A percentile compares a stretch with the other conserved stretches of the same genome.
Evolutionary conservation across 2,113 vertebrate genomes (phyloP).

Genomic region (Oryzias curvinotus): DNA sequence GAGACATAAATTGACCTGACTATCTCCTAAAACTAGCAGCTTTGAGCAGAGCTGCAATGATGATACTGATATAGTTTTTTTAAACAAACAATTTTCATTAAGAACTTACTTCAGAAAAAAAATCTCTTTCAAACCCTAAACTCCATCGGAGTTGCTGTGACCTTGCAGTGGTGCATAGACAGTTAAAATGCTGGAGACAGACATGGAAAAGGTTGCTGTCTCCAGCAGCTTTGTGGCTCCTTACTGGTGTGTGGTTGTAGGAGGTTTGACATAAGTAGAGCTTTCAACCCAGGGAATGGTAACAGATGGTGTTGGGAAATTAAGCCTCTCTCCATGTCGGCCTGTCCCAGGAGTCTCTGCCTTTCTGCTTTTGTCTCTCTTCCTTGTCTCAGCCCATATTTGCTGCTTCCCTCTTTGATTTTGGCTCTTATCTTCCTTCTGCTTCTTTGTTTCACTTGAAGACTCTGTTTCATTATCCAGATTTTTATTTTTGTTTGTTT

Average conservation of each 20-base stretch:
- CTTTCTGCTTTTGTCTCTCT: conserved; percentile 49
- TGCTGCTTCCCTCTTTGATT: conserved; percentile 23
- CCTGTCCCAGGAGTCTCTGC: conserved; percentile 72
- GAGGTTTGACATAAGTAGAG: conserved; percentile 83
- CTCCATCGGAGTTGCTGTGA: conserved; percentile 6
- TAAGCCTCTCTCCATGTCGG: conserved; percentile 79
- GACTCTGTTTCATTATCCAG: conserved; percentile 10
- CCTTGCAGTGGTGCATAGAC: background rate
- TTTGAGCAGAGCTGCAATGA: too few species aligned
- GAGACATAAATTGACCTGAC: too few species aligned
- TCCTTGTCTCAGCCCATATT: conserved; percentile 22
- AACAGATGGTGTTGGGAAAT: conserved; percentile 93
- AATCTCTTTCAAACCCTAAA: conserved; percentile 16
- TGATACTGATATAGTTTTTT: too few species aligned
- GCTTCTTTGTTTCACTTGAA: conserved; percentile 12
- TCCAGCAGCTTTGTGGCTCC: conserved; percentile 39
- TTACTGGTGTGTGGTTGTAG: conserved; percentile 66
- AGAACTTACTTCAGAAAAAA: conserved; percentile 6
- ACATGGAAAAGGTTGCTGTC: conserved; percentile 31
- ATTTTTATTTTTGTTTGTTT: conserved; percentile 6
- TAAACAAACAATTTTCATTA: too few species aligned
- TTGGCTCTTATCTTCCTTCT: conserved; percentile 20
- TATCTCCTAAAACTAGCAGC: too few species aligned
- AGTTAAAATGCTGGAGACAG: conserved; percentile 23
- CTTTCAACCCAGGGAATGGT: conserved; percentile 80